Evolutionary conservation across 2,888 invertebrate genomes (phyloP).

Genomic region (Orthonychiurus folsomi): DNA sequence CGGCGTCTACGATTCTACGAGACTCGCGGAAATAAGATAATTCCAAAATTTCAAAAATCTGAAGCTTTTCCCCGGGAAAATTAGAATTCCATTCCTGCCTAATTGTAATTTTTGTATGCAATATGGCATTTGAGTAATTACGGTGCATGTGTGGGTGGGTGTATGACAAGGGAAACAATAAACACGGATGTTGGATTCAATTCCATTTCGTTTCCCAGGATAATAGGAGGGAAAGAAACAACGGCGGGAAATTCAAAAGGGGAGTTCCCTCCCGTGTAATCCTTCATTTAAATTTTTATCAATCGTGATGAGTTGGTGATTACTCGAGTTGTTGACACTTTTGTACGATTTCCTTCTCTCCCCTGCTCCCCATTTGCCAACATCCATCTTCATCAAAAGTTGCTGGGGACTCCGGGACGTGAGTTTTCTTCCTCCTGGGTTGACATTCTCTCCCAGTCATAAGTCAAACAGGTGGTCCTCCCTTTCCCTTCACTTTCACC

Average conservation of each 20-base stretch:
- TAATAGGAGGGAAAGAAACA: not conserved
- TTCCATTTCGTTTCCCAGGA: too few relatives aligned
- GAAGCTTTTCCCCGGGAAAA: too few relatives aligned
- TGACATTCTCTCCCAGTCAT: not conserved
- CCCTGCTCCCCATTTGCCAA: slow-evolving; percentile 9
- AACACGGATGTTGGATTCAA: too few relatives aligned
- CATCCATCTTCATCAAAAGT: slow-evolving; percentile 24
- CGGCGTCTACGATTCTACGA: too few relatives aligned
- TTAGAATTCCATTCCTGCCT: too few relatives aligned
- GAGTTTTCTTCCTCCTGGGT: not conserved
- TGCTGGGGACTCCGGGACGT: not conserved
- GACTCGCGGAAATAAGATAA: too few relatives aligned
- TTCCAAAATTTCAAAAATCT: too few relatives aligned
- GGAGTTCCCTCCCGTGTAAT: slow-evolving; percentile 9
- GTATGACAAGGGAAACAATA: too few relatives aligned
- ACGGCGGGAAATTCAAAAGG: not conserved
- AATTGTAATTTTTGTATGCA: too few relatives aligned
- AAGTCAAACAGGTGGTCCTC: slow-evolving; percentile 8
- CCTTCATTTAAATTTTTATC: slow-evolving; percentile 1
- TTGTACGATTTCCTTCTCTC: not conserved
- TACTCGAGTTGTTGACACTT: not conserved
- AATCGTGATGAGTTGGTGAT: not conserved
- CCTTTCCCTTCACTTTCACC: not conserved
- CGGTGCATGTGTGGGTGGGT: too few relatives aligned
- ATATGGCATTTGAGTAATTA: too few relatives aligned